Evolutionary conservation across 1,140 invertebrate genomes (phyloP).

Genomic region (Brachionus manjavacas): DNA sequence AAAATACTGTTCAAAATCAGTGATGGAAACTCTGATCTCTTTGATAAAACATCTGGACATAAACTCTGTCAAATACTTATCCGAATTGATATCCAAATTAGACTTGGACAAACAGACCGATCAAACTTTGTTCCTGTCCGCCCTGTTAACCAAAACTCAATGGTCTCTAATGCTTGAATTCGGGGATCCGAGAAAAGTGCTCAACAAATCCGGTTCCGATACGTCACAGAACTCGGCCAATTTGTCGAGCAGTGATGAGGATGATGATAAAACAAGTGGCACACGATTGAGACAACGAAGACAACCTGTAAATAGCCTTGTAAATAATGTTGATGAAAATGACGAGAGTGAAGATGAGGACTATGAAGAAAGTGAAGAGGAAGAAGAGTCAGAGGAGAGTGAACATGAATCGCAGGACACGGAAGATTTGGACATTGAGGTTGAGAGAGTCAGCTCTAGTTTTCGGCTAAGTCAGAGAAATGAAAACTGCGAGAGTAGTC

Average conservation of each 20-base stretch:
- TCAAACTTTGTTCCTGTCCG: constrained; percentile 78
- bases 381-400: constrained; percentile 48
- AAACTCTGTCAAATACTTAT: constrained; percentile 77
- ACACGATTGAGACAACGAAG: background rate
- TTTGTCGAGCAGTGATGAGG: background rate
- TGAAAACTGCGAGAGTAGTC: background rate
- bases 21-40: constrained; percentile 80
- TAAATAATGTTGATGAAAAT: constrained; percentile 40
- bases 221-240: background rate
- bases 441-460: background rate
- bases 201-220: background rate
- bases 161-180: constrained; percentile 67
- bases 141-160: constrained; percentile 78
- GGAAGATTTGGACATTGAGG: background rate
- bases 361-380: constrained; percentile 44
- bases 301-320: constrained; percentile 17
- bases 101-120: constrained; percentile 85
- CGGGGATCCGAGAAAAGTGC: background rate
- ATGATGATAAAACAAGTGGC: background rate
- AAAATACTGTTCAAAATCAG: constrained; percentile 85
- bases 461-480: background rate
- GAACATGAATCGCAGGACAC: constrained; percentile 41
- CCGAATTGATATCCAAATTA: constrained; percentile 73
- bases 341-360: constrained; percentile 38
- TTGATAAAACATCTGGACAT: constrained; percentile 82